Percentiles rank a stretch among this genome's conserved stretches.
Evolutionary conservation across 2,113 vertebrate species (phyloP).

Genomic region (Nothobranchius furzeri): DNA sequence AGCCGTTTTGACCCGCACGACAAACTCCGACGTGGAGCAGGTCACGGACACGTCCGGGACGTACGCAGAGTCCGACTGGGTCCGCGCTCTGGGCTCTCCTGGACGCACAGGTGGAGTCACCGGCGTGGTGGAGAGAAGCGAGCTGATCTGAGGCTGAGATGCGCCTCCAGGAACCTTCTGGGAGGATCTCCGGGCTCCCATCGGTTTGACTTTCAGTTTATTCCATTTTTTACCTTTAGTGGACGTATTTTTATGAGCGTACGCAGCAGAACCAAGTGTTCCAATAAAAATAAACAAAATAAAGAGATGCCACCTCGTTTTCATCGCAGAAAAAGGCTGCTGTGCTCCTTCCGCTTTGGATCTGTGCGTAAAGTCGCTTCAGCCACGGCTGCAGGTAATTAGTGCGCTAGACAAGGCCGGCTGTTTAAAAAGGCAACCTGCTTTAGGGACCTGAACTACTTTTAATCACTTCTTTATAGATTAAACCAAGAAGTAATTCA

Average conservation of each 20-base stretch:
- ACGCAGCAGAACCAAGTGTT: conserved; percentile 2
- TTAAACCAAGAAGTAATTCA: too few relatives aligned
- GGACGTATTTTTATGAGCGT: conserved; percentile 5
- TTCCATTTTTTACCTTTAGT: conserved; percentile 1
- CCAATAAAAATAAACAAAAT: conserved; percentile 40
- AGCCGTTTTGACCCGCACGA: conserved; percentile 62
- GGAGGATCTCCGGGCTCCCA: background rate
- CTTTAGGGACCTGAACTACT: background rate
- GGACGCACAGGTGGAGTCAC: background rate
- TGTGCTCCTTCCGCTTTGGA: conserved; percentile 7
- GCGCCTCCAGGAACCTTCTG: background rate
- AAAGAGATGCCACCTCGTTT: conserved; percentile 40
- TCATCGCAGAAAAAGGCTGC: conserved; percentile 49
- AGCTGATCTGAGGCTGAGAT: background rate
- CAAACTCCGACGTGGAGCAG: conserved; percentile 60
- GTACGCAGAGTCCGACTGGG: conserved; percentile 9
- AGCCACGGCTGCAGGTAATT: conserved; percentile 56
- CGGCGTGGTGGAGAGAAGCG: background rate
- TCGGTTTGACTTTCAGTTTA: background rate
- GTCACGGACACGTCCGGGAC: conserved; percentile 65
- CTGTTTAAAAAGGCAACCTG: background rate
- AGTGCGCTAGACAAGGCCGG: conserved; percentile 7
- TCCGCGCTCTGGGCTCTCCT: background rate
- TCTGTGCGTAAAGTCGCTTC: conserved; percentile 15
- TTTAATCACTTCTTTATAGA: too few relatives aligned